Conservation (phyloP, 1,140 invertebrate species). For the Solenopsis fugax region DNA sequence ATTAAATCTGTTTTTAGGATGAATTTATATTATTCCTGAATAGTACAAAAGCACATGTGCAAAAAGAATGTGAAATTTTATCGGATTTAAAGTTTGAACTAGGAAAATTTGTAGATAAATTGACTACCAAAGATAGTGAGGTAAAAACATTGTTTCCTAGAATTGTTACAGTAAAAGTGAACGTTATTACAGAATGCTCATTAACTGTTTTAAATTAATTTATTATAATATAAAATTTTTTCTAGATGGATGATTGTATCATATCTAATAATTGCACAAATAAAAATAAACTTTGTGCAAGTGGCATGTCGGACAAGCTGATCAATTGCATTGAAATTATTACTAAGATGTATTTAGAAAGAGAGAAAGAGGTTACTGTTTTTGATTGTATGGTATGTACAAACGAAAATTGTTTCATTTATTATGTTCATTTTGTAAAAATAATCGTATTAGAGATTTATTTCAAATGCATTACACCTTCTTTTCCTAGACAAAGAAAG, state of each 20-base stretch:
- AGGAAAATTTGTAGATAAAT: constrained; percentile 66
- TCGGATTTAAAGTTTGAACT: constrained; percentile 74
- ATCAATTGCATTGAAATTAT: constrained; percentile 72
- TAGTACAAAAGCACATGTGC: constrained; percentile 72
- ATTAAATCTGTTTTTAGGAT: constrained; percentile 69
- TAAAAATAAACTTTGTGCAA: constrained; percentile 20
- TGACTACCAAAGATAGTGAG: constrained; percentile 57
- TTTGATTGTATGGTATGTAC: constrained; percentile 67
- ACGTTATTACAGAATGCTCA: constrained; percentile 37
- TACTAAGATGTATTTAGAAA: constrained; percentile 75
- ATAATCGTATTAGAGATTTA: background rate
- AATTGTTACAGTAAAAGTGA: constrained; percentile 22
- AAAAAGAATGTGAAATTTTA: constrained; percentile 76
- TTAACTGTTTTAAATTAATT: constrained; percentile 7
- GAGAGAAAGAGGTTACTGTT: constrained; percentile 67
- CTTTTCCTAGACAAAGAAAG: constrained; percentile 42
- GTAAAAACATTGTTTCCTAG: constrained; percentile 42
- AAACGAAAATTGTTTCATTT: constrained; percentile 42
- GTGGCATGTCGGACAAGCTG: constrained; percentile 69
- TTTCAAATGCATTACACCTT: constrained; percentile 24
- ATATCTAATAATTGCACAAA: constrained; percentile 34
- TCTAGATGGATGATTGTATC: constrained; percentile 16
- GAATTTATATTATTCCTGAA: constrained; percentile 72
- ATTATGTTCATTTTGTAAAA: background rate
- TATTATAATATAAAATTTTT: constrained; percentile 31